Evolutionary conservation across 2,888 invertebrate genomes (phyloP), one percentile per base, ranked within the genome.

Genomic region (Melangyna quadrimaculata): DNA sequence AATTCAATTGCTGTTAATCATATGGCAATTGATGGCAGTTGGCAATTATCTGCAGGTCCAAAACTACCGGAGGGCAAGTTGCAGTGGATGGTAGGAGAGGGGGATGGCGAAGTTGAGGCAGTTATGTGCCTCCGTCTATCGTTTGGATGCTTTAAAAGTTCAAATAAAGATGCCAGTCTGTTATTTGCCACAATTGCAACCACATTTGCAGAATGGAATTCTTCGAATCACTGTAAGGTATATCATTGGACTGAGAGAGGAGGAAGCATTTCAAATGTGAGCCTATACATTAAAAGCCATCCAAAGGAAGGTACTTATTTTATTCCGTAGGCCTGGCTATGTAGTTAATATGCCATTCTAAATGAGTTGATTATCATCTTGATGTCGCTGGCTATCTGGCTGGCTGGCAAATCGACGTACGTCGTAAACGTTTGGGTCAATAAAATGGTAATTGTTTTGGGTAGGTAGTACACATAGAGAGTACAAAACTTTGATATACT

Each of bases 1-100:
- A 86, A 80, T 86, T 86, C 86, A 86, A 86, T 86, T 86, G 86
- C 81, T 86, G 81, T 86, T 86, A 86, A 86, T 86, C 86, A 86
- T 86, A 86, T 74, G 86, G 81, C 86, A 86, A 86, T 86, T 86
- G 86, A 86, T 81, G 77, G 86, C 86, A 86, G 86, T 86, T 86
- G 72, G 86, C 86, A 86, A 86, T 86, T 86, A 86, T 86, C 81
- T 81, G 81, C 81, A 72, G 73, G 69, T 29, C 69, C 80, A 77
- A 77, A 77, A 77, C 86, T 80, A 80, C 77, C 57, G 69, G 43
- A 73, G 72, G 72, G 75, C 27, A 45, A 29, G 45, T 29, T 45
- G 45, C 19, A 22, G n/a, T n/a, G n/a, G n/a, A n/a, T n/a, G n/a
- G n/a, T n/a, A n/a, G n/a, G n/a, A n/a, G n/a, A n/a, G n/a, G n/a